phyloP scores from a whole-genome alignment of 2,797 vertebrate species.

The Notolepis coatsorum region DNA sequence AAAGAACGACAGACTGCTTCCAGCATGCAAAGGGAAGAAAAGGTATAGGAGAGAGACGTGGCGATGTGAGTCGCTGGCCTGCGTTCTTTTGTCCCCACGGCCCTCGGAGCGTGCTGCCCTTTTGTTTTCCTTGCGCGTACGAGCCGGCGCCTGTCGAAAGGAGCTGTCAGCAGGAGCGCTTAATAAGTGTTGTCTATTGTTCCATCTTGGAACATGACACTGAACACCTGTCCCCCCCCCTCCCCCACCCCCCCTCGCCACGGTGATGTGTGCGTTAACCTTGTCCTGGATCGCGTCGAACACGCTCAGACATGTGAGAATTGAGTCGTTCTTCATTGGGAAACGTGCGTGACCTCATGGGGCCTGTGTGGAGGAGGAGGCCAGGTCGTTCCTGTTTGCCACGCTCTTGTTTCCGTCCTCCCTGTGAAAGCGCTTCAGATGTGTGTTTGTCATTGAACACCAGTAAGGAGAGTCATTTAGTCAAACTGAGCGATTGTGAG shows the following conservation, averaged over 20 bases:
- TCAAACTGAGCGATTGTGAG: background rate
- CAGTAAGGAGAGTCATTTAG: too few species aligned
- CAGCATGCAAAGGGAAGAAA: constrained; percentile 53
- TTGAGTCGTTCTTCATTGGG: constrained; percentile 43
- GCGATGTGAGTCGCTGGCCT: constrained; percentile 16
- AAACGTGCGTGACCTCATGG: constrained; percentile 16
- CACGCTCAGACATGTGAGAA: constrained; percentile 40
- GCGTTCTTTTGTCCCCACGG: constrained; percentile 53
- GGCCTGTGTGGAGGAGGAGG: constrained; percentile 2
- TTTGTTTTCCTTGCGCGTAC: constrained; percentile 49
- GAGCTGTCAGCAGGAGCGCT: constrained; percentile 55
- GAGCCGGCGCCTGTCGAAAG: constrained; percentile 46
- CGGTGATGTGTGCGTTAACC: constrained; percentile 46
- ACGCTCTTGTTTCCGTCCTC: background rate
- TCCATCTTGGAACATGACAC: constrained; percentile 52
- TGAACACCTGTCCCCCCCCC: constrained; percentile 46
- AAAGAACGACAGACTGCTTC: constrained; percentile 41
- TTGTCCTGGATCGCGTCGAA: constrained; percentile 40
- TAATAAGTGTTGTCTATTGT: constrained; percentile 55
- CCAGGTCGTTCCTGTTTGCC: constrained; percentile 10
- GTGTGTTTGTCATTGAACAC: too few species aligned
- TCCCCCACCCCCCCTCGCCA: background rate
- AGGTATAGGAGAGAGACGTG: constrained; percentile 31
- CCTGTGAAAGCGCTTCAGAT: too few species aligned
- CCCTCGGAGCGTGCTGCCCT: constrained; percentile 38